Conservation (phyloP, 2,888 invertebrate species). For the Glyphotaelius pellucidus region DNA sequence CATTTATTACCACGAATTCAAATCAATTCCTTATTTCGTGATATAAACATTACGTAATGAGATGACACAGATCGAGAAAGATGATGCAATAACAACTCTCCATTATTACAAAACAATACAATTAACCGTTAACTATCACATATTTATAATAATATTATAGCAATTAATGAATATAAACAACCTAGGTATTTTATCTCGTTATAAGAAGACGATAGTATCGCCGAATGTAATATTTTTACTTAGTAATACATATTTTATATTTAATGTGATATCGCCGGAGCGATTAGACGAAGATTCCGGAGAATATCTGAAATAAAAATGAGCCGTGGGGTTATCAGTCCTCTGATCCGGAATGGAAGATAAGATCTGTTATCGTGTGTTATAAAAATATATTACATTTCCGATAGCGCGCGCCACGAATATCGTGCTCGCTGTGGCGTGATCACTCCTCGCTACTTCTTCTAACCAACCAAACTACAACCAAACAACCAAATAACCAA, state of each 20-base stretch:
- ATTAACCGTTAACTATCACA: neutral
- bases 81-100: neutral
- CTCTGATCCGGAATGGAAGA: conserved; percentile 42
- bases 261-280: neutral
- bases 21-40: neutral
- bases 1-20: neutral
- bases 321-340: conserved; percentile 34
- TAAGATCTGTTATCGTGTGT: conserved; percentile 40
- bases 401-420: conserved; percentile 45
- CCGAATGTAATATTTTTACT: neutral
- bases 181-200: neutral
- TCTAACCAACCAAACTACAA: neutral
- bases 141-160: neutral
- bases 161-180: neutral
- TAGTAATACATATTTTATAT: neutral
- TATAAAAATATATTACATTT: conserved; percentile 47
- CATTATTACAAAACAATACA: conserved; percentile 9
- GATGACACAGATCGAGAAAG: neutral
- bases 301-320: conserved; percentile 41
- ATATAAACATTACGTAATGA: neutral
- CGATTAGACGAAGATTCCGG: conserved; percentile 39
- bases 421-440: neutral
- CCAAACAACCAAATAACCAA: neutral
- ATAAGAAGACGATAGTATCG: neutral
- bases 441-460: neutral